Evolutionary conservation across 2,888 invertebrate species (phyloP), one percentile per base, ranked within the genome.

Genomic region (Tolmerus cingulatus): DNA sequence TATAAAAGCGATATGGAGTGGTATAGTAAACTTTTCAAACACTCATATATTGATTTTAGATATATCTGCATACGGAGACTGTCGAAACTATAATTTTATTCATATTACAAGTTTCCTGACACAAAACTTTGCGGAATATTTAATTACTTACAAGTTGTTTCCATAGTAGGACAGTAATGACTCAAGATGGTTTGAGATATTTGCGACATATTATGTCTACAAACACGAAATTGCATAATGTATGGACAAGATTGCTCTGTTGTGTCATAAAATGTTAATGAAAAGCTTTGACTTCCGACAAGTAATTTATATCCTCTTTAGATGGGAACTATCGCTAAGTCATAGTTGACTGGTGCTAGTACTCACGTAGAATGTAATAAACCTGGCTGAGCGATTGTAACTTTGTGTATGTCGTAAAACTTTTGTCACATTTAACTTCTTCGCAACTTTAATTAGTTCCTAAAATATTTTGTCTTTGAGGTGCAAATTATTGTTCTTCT

Each of bases 371-470:
- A 27, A 66, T 27, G 66, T 66, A 12, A 77, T 77, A 37, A 40
- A 77, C 30, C 19, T 37, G 40, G n/a, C 77, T 34, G n/a, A 77
- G 9, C n/a, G 77, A 77, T 77, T 77, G 7, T n/a, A n/a, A 23
- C 37, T 19, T 14, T 77, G 27, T 77, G 19, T 14, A 46, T 77
- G 27, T 66, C 66, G 66, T 66, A 40, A 77, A 77, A 77, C 77
- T 77, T 76, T 77, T 77, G 77, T 19, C 77, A 37, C 37, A 77
- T 40, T 40, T 77, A n/a, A 77, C 37, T 77, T 34, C 40, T 37
- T 37, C 23, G 40, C 23, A 77, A 77, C 77, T 77, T 77, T 77
- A 77, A 77, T 77, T 77, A 77, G 77, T 77, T 77, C 77, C 40
- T n/a, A 37, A 40, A 37, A 77, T 40, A 77, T 40, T 77, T 77